A percentile compares a stretch with the other conserved stretches of the same genome.
These are phyloP conservation scores for Heliconius nattereri DNA, from an alignment of 1,140 invertebrate genomes.

Conservation along the genomic window DNA sequence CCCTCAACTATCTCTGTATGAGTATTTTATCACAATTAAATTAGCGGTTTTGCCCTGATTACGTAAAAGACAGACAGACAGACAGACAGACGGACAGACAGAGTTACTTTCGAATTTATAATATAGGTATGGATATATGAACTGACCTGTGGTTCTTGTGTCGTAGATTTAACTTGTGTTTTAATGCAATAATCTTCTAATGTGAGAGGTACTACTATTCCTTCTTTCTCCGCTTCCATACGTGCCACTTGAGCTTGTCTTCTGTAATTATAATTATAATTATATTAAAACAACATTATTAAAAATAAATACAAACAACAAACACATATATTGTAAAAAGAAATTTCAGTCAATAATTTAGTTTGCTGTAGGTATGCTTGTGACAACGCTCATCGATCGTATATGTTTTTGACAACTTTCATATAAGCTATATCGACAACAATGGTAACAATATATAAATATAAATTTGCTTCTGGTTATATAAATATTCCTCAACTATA, in stretches of 20 bases:
- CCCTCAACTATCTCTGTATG: too few species aligned
- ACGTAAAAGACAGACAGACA: too few species aligned
- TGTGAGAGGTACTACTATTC: constrained; percentile 97
- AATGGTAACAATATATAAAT: neutral
- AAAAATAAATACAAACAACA: neutral
- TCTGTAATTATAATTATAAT: constrained; percentile 80
- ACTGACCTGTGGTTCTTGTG: constrained; percentile 84
- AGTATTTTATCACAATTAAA: too few species aligned
- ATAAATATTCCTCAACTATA: neutral
- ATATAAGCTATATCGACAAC: neutral
- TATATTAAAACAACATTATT: neutral
- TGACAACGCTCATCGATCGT: too few species aligned
- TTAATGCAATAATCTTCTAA: constrained; percentile 99
- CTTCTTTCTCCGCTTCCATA: constrained; percentile 97
- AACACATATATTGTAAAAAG: neutral
- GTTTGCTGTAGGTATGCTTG: too few species aligned
- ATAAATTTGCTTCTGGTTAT: neutral
- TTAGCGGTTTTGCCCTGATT: too few species aligned
- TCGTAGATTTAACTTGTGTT: constrained; percentile 90
- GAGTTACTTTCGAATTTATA: too few species aligned
- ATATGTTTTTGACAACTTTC: neutral
- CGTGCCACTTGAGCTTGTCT: constrained; percentile 98
- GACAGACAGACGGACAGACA: too few species aligned
- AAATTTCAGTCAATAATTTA: neutral
- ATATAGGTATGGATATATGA: too few species aligned